Evolutionary conservation across 2,797 vertebrate species (phyloP), one percentile per base, ranked within the genome.

Genomic region (Chiroxiphia lanceolata): DNA sequence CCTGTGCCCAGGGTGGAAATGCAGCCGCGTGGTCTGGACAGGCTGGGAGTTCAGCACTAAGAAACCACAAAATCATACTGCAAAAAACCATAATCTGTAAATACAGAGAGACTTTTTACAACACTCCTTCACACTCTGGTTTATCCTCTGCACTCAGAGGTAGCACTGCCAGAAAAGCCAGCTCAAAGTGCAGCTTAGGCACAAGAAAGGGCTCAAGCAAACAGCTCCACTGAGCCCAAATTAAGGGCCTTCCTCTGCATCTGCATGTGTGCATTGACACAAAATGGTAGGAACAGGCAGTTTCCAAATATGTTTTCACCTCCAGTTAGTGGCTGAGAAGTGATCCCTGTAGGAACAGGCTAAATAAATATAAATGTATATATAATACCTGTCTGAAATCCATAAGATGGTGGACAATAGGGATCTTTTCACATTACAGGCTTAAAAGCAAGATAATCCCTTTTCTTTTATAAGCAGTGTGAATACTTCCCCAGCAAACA

Each of bases 391-490:
- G 12, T 12, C 70, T 88, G 59, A 80, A 82, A 80, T 64, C 7
- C 34, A 51, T 27, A 69, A 59, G 44, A 45, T 89, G 33, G 68
- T 38, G 60, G 48, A 72, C 38, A 54, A 56, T 8, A 64, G 42
- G 7, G 34, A 19, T 54, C 57, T 72, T 90, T 91, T 88, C 71
- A 47, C 26, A 47, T 10, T 27, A 71, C 17, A n/a, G 29, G 25
- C 15, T 89, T 92, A 63, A 83, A 90, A 82, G 44, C 40, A 69
- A 92, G 95, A 82, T 56, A 92, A 94, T 92, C 83, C 38, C 9
- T 36, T 36, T 42, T 65, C 45, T 69, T 92, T 78, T 34, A 51
- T 70, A 92, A 79, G 61, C 14, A 63, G 27, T 16, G n/a, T 57
- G 79, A 93, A 61, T 90, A 87, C 57, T 94, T 88, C 3, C 85